Conservation (phyloP, 1,140 invertebrate species). For the Zaprionus ornatus region DNA sequence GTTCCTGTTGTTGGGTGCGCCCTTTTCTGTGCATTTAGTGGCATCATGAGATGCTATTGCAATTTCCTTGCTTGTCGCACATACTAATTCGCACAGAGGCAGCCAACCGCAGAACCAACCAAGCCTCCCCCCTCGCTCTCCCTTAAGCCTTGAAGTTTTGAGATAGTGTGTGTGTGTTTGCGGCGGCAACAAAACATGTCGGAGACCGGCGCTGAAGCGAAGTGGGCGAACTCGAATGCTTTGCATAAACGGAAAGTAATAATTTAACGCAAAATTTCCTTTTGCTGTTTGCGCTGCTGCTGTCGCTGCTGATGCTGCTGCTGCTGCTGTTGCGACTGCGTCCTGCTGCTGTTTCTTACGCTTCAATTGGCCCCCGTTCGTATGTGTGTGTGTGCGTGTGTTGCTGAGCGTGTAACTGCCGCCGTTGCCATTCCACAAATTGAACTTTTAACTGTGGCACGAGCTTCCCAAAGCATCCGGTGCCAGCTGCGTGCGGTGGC, state of each 20-base stretch:
- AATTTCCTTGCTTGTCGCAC: constrained; percentile 82
- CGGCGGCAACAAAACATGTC: constrained; percentile 49
- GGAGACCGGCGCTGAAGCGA: constrained; percentile 61
- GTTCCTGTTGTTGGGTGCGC: constrained; percentile 43
- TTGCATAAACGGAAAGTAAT: constrained; percentile 83
- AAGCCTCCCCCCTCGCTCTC: neutral
- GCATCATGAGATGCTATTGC: constrained; percentile 82
- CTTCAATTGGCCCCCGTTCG: constrained; percentile 62
- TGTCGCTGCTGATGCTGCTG: constrained; percentile 21
- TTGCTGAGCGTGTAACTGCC: constrained; percentile 58
- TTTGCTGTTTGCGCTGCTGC: constrained; percentile 58
- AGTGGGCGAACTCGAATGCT: constrained; percentile 78
- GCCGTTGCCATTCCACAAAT: constrained; percentile 72
- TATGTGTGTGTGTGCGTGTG: constrained; percentile 36
- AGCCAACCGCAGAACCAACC: constrained; percentile 38
- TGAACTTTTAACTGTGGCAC: constrained; percentile 81
- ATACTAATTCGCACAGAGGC: constrained; percentile 76
- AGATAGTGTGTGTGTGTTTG: constrained; percentile 23
- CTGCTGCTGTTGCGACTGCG: constrained; percentile 26
- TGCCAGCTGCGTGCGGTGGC: constrained; percentile 67
- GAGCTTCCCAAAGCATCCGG: constrained; percentile 75
- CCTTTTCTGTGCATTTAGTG: constrained; percentile 73
- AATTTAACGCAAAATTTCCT: constrained; percentile 83
- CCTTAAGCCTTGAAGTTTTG: neutral
- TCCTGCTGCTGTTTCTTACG: constrained; percentile 73